Evolutionary conservation across 2,113 vertebrate genomes (phyloP).

Genomic region (Smithornis capensis): DNA sequence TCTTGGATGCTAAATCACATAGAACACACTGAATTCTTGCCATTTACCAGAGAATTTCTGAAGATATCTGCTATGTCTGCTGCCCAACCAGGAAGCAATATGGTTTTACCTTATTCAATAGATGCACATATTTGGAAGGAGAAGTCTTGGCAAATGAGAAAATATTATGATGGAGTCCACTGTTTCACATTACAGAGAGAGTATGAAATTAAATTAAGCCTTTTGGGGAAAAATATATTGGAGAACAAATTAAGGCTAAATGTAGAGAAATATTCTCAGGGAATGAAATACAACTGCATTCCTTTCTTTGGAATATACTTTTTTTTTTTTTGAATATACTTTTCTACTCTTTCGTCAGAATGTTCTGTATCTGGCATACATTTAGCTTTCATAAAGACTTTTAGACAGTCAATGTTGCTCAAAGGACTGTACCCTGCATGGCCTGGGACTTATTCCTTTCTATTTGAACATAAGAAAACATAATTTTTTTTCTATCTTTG

Average conservation of each 20-base stretch:
- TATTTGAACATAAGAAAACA: neutral
- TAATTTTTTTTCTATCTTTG: neutral
- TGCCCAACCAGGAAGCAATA: neutral
- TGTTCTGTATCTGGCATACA: neutral
- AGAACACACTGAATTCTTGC: neutral
- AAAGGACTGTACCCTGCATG: neutral
- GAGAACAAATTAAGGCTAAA: slow-evolving; percentile 15
- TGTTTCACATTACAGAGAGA: slow-evolving; percentile 26
- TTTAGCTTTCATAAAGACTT: neutral
- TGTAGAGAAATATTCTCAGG: slow-evolving; percentile 11
- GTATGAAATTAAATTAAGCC: slow-evolving; percentile 41
- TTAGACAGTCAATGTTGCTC: neutral
- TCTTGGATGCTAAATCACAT: neutral
- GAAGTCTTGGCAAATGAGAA: slow-evolving; percentile 1
- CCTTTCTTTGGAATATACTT: slow-evolving; percentile 33
- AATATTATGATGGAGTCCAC: neutral
- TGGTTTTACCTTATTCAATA: neutral
- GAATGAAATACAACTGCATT: slow-evolving; percentile 44
- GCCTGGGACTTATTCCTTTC: neutral
- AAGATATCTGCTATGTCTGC: neutral
- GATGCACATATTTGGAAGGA: slow-evolving; percentile 1
- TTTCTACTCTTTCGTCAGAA: slow-evolving; percentile 22
- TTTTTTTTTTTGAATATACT: slow-evolving; percentile 32
- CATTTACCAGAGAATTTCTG: neutral
- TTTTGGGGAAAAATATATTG: neutral